A percentile compares a stretch with the other conserved stretches of the same genome.
phyloP scores from a whole-genome alignment of 2,113 vertebrate genomes.

The Oreotragus oreotragus region DNA sequence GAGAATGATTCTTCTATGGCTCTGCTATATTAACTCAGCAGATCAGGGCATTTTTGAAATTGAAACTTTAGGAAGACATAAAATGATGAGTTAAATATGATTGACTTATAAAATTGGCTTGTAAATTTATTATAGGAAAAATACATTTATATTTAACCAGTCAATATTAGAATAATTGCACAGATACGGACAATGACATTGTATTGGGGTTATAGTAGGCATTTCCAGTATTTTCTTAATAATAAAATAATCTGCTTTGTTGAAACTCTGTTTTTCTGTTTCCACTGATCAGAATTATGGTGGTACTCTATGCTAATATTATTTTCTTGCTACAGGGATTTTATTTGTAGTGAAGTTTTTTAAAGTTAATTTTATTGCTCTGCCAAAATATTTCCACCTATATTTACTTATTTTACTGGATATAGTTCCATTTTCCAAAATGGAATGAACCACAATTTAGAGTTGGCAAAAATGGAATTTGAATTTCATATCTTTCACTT shows the following conservation, averaged over 20 bases:
- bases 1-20: not conserved
- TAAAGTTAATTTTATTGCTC: not conserved
- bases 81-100: not conserved
- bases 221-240: not conserved
- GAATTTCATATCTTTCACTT: not conserved
- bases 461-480: not conserved
- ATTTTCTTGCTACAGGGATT: not conserved
- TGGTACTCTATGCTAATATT: not conserved
- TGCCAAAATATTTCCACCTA: not conserved
- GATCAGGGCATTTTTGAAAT: not conserved
- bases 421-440: not conserved
- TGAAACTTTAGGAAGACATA: not conserved
- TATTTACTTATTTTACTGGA: not conserved
- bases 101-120: not conserved
- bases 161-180: not conserved
- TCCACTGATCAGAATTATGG: not conserved
- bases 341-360: not conserved
- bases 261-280: not conserved
- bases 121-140: not conserved
- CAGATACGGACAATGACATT: not conserved
- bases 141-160: not conserved
- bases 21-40: not conserved
- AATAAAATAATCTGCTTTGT: not conserved
- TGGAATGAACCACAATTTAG: not conserved
- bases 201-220: not conserved